phyloP scores from a whole-genome alignment of 2,888 invertebrate genomes.

The Melieria picta region DNA sequence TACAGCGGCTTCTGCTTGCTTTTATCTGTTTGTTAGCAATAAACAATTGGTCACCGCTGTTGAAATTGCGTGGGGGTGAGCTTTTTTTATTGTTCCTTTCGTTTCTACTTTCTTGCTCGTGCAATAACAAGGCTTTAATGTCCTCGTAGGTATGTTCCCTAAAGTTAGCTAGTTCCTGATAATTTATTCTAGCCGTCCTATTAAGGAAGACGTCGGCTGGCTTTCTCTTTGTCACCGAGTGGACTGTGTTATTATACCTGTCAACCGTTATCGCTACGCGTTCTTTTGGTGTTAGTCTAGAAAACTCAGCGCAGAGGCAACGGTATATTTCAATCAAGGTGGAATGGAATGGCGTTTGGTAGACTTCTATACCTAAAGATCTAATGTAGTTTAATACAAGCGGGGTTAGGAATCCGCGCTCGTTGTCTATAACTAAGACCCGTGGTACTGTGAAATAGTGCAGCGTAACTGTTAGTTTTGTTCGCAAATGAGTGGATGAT shows the following conservation, averaged over 20 bases:
- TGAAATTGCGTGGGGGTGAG: not conserved
- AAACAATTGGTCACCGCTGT: not conserved
- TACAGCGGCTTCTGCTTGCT: not conserved
- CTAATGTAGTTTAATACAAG: conserved; percentile 23
- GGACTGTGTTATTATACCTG: conserved; percentile 42
- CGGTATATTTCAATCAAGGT: conserved; percentile 40
- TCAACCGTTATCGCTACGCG: conserved; percentile 36
- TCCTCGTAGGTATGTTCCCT: not conserved
- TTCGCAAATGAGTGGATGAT: conserved; percentile 33
- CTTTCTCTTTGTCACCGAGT: conserved; percentile 39
- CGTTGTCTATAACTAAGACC: conserved; percentile 38
- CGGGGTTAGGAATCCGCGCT: conserved; percentile 38
- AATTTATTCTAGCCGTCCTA: not conserved
- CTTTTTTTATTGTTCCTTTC: not conserved
- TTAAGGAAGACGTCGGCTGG: conserved; percentile 41
- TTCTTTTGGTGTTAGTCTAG: conserved; percentile 22
- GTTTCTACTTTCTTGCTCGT: not conserved
- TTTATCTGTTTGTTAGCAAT: not conserved
- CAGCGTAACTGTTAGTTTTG: conserved; percentile 36
- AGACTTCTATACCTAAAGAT: conserved; percentile 34
- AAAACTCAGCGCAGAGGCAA: conserved; percentile 35
- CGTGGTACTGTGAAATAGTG: conserved; percentile 40
- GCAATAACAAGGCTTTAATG: not conserved
- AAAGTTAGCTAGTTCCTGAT: not conserved
- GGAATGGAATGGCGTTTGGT: conserved; percentile 36